A percentile compares a stretch with the other conserved stretches of the same genome.
Conservation (phyloP, 2,797 vertebrate genomes). For the Crenichthys baileyi region DNA sequence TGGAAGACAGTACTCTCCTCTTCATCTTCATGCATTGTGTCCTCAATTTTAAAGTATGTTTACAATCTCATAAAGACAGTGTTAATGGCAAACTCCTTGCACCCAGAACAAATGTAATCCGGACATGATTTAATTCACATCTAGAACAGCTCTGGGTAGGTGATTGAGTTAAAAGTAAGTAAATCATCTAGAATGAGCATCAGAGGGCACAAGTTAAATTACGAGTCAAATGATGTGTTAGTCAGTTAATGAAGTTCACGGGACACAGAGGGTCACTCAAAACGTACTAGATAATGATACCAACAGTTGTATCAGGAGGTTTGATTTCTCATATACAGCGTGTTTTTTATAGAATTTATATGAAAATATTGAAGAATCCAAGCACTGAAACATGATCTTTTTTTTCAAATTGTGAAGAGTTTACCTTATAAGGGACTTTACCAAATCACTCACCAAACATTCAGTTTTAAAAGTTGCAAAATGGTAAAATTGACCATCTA, state of each 20-base stretch:
- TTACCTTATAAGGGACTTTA: not conserved
- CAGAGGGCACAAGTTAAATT: not conserved
- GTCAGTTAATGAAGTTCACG: not conserved
- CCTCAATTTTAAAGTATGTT: too few relatives aligned
- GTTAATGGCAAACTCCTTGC: too few relatives aligned
- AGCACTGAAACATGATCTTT: not conserved
- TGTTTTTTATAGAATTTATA: not conserved
- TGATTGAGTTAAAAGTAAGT: too few relatives aligned
- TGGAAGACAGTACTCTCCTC: too few relatives aligned
- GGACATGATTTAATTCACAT: too few relatives aligned
- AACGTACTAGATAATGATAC: not conserved
- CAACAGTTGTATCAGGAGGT: not conserved
- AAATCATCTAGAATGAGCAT: not conserved
- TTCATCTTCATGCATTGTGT: too few relatives aligned
- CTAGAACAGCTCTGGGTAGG: too few relatives aligned
- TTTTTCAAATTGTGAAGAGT: not conserved
- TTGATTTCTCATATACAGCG: not conserved
- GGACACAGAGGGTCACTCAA: not conserved
- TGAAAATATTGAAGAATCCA: not conserved
- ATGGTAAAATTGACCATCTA: too few relatives aligned
- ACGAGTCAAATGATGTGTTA: not conserved
- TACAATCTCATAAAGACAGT: too few relatives aligned
- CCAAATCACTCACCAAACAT: too few relatives aligned
- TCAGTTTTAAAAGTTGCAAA: too few relatives aligned
- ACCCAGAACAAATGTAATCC: too few relatives aligned